These are phyloP conservation scores for Latheticus oryzae DNA, from an alignment of 2,888 invertebrate species.

Conservation along the genomic window DNA sequence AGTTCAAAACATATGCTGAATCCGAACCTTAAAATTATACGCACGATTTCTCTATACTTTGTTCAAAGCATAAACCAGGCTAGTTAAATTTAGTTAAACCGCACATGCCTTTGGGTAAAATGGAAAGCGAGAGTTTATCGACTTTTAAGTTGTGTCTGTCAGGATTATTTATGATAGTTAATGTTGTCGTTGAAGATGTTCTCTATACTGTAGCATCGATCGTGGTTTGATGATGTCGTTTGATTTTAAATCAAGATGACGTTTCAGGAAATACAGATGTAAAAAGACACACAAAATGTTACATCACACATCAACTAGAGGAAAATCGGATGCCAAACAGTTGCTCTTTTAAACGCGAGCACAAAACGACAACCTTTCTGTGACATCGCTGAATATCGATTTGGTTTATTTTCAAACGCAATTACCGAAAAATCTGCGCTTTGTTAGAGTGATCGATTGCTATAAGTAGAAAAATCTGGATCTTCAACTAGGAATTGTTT, in stretches of 20 bases:
- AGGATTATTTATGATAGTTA: constrained; percentile 59
- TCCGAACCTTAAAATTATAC: too few species aligned
- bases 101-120: constrained; percentile 27
- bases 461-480: too few species aligned
- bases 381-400: constrained; percentile 39
- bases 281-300: constrained; percentile 8
- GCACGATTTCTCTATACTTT: too few species aligned
- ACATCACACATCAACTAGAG: constrained; percentile 12
- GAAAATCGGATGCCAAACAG: constrained; percentile 25
- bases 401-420: constrained; percentile 26
- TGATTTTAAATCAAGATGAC: constrained; percentile 53
- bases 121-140: constrained; percentile 49
- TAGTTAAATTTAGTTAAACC: constrained; percentile 20
- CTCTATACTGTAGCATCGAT: constrained; percentile 56
- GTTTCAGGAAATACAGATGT: constrained; percentile 52
- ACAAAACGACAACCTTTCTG: constrained; percentile 33
- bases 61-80: too few species aligned
- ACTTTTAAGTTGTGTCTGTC: constrained; percentile 51
- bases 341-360: constrained; percentile 9
- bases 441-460: too few species aligned
- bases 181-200: constrained; percentile 59
- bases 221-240: constrained; percentile 59
- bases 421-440: constrained; percentile 32
- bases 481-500: too few species aligned
- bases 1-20: too few species aligned